These are phyloP conservation scores for Halcyon senegalensis DNA, from an alignment of 2,113 vertebrate genomes.

Conservation along the genomic window DNA sequence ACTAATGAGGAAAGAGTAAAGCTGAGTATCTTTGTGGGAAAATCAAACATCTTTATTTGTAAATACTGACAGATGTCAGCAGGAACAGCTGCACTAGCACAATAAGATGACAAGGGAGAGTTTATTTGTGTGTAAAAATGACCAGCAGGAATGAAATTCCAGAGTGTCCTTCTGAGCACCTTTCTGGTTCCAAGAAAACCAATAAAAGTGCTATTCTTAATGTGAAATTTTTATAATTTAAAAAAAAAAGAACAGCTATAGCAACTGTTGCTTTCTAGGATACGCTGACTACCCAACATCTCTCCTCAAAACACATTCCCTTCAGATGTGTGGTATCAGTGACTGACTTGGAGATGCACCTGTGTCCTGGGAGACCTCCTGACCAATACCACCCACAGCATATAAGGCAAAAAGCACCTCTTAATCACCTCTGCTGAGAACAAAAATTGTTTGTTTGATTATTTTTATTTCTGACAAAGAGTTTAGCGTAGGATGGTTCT, in stretches of 20 bases:
- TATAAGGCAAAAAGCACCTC: rapidly evolving
- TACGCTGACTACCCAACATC: not conserved
- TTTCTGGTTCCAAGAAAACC: not conserved
- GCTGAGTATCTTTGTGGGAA: not conserved
- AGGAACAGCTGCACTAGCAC: not conserved
- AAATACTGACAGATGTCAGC: not conserved
- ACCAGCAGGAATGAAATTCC: not conserved
- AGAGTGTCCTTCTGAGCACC: not conserved
- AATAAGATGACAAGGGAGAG: not conserved
- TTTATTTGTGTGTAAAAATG: not conserved
- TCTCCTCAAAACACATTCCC: not conserved
- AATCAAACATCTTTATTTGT: not conserved
- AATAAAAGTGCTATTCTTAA: not conserved
- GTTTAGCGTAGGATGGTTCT: not conserved
- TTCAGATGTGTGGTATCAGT: not conserved
- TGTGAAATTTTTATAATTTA: not conserved
- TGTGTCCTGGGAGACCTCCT: not conserved
- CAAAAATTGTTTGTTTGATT: rapidly evolving
- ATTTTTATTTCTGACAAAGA: not conserved
- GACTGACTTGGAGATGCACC: not conserved
- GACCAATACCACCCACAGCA: not conserved
- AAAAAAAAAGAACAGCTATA: not conserved
- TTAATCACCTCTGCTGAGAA: not conserved
- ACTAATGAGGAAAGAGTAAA: not conserved
- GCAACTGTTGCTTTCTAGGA: not conserved